phyloP scores from a whole-genome alignment of 2,888 invertebrate genomes.

The Lottia scabra region DNA sequence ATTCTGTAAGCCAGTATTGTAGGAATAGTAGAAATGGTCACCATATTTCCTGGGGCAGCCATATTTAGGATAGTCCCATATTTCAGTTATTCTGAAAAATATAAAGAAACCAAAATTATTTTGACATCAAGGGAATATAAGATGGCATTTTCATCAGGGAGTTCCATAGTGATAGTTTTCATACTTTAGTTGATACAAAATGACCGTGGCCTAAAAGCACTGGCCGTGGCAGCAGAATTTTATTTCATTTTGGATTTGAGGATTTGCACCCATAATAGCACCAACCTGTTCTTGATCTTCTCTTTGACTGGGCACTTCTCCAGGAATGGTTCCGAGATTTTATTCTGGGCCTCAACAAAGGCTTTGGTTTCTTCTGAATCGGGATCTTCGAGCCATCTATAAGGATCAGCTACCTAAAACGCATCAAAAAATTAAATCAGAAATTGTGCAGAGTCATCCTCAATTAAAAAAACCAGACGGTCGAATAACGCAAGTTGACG shows the following conservation, averaged over 20 bases:
- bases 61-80: slow-evolving; percentile 98
- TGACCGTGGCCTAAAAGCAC: too few relatives aligned
- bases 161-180: too few relatives aligned
- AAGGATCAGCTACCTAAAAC: slow-evolving; percentile 84
- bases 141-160: too few relatives aligned
- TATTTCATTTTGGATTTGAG: too few relatives aligned
- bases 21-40: slow-evolving; percentile 87
- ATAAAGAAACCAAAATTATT: background rate
- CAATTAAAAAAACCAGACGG: too few relatives aligned
- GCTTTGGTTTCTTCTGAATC: slow-evolving; percentile 90
- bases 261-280: too few relatives aligned
- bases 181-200: too few relatives aligned
- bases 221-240: too few relatives aligned
- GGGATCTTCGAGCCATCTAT: slow-evolving; percentile 97
- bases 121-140: too few relatives aligned
- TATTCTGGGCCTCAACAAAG: slow-evolving; percentile 92
- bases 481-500: too few relatives aligned
- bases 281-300: slow-evolving; percentile 77
- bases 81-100: slow-evolving; percentile 79
- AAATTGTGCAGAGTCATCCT: too few relatives aligned
- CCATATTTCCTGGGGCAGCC: slow-evolving; percentile 88
- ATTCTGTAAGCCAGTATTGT: slow-evolving; percentile 96
- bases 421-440: too few relatives aligned
- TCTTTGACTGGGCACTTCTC: slow-evolving; percentile 80
- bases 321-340: slow-evolving; percentile 86